Base-by-base conservation (phyloP, 2,888 invertebrate species). In the Maniola hyperantus region DNA sequence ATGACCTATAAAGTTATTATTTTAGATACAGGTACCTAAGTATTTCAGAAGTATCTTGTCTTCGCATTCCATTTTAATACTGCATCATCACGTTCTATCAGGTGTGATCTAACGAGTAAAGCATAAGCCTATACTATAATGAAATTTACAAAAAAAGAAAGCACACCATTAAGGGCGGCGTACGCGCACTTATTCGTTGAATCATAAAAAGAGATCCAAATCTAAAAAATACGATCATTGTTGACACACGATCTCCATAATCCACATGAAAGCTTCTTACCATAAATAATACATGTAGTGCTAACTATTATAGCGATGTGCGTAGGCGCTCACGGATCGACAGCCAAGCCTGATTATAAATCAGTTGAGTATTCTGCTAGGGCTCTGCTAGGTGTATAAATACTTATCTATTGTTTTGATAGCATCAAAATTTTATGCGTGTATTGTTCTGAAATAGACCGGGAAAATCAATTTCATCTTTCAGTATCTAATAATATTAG, bases 261-360 rank as follows among this genome's bases (percentile, higher is more conserved):
- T 90, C 91, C 90, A 83, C 82, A 80, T 77, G 80, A 87, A 90
- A 91, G 89, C 91, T 90, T 83, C 91, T 92, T 91, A 92, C 88
- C 89, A 92, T 92, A 92, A 91, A 92, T 92, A 91, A 92, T 89
- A 82, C 88, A 84, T 89, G 91, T 91, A 86, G 86, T 77, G 84
- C 85, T 85, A 85, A 88, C 86, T 85, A 86, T 89, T 87, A 90
- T 87, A 84, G 84, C 81, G 77, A 76, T 73, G 76, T 81, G 90
- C 89, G 90, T 91, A 83, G 91, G 91, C 88, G 89, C 84, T 82
- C 80, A 77, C 81, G 84, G 88, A 91, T 90, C 91, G 89, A 89
- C 89, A 88, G 84, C 75, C 81, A 83, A 84, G 85, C 84, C 87
- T 87, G 91, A 91, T 91, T 91, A 88, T 91, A 92, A 91, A 91